phyloP scores from a whole-genome alignment of 2,888 invertebrate species.

The Cephus nigrinus region DNA sequence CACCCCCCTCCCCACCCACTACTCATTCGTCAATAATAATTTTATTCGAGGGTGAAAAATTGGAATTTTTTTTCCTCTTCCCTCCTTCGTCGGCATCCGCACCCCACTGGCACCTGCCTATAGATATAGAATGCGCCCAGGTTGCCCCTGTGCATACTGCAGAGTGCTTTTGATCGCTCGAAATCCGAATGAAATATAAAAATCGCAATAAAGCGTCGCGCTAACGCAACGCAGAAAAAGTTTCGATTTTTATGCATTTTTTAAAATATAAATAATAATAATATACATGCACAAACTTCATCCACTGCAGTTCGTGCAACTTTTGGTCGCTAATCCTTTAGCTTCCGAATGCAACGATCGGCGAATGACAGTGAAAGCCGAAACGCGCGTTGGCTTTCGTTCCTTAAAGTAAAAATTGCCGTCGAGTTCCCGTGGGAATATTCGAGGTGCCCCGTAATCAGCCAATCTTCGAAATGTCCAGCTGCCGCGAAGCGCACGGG shows the following conservation, averaged over 20 bases:
- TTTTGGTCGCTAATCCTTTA: conserved; percentile 9
- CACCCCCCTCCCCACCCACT: conserved; percentile 36
- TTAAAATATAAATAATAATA: not conserved
- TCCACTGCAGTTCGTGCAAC: conserved; percentile 5
- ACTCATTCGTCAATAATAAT: conserved; percentile 65
- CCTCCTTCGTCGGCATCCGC: conserved; percentile 11
- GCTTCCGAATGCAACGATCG: not conserved
- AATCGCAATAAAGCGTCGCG: conserved; percentile 54
- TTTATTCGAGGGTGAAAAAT: conserved; percentile 64
- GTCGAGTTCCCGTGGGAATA: not conserved
- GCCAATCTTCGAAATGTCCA: not conserved
- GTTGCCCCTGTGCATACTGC: conserved; percentile 44
- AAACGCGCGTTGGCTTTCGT: not conserved
- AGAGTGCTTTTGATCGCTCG: conserved; percentile 50
- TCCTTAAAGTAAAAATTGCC: not conserved
- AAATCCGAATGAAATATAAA: conserved; percentile 55
- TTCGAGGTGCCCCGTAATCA: not conserved
- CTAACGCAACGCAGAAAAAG: not conserved
- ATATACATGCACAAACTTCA: conserved; percentile 22
- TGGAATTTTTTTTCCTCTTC: conserved; percentile 46
- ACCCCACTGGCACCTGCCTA: conserved; percentile 8
- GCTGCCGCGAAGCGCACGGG: not conserved
- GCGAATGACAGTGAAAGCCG: no score
- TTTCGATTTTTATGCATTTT: not conserved
- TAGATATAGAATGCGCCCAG: conserved; percentile 17